Conservation (phyloP, 1,140 invertebrate species). For the Conopomorpha cramerella region DNA sequence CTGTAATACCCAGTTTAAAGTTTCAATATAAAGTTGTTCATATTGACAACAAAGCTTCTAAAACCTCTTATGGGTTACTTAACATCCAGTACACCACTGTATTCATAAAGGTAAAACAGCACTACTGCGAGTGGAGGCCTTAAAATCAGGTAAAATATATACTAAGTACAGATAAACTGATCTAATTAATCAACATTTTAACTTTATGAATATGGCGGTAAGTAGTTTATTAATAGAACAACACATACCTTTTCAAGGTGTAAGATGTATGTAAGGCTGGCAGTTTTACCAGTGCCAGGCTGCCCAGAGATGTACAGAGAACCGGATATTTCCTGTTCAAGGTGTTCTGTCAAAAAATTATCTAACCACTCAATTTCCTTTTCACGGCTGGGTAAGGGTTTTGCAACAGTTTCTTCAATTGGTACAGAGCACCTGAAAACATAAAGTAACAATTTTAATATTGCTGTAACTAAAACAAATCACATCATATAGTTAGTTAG, state of each 20-base stretch:
- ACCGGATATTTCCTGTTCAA: conserved; percentile 71
- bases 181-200: too few species aligned
- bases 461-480: too few species aligned
- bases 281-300: conserved; percentile 96
- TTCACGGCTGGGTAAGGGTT: conserved; percentile 76
- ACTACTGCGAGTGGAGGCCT: too few species aligned
- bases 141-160: too few species aligned
- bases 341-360: conserved; percentile 70
- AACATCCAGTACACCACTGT: too few species aligned
- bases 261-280: conserved; percentile 77
- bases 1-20: too few species aligned
- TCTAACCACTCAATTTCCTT: conserved; percentile 72
- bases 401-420: conserved; percentile 28
- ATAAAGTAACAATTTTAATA: too few species aligned
- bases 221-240: too few species aligned
- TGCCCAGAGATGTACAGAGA: conserved; percentile 94
- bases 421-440: neutral
- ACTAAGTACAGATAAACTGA: too few species aligned
- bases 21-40: neutral
- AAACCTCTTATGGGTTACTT: conserved; percentile 1
- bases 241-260: conserved; percentile 60
- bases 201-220: too few species aligned
- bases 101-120: too few species aligned
- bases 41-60: neutral
- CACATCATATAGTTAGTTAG: neutral